These are phyloP conservation scores for Clarias batrachus DNA, from an alignment of 2,113 vertebrate genomes.

Conservation along the genomic window DNA sequence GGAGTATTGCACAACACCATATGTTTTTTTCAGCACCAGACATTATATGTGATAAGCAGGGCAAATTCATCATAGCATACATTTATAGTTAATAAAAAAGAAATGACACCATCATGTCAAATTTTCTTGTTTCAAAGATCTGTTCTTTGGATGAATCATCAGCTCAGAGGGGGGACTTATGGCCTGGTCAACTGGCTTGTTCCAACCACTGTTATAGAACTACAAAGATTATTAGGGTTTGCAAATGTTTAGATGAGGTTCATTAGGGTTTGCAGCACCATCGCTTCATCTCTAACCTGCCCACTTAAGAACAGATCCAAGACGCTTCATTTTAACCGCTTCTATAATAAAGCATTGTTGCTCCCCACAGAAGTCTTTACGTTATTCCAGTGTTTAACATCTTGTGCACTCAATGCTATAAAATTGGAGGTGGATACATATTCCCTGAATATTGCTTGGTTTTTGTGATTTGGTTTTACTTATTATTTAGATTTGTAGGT, in stretches of 20 bases:
- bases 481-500: not conserved
- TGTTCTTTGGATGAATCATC: not conserved
- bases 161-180: not conserved
- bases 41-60: not conserved
- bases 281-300: not conserved
- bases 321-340: not conserved
- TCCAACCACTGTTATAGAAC: not conserved
- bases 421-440: not conserved
- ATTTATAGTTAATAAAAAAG: not conserved
- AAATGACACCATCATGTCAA: not conserved
- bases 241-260: not conserved
- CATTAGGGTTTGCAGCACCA: not conserved
- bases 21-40: not conserved
- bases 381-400: not conserved
- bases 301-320: not conserved
- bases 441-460: not conserved
- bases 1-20: not conserved
- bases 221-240: not conserved
- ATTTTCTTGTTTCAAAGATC: not conserved
- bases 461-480: not conserved
- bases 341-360: not conserved
- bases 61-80: not conserved
- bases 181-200: not conserved
- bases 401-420: not conserved
- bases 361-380: not conserved